These are phyloP conservation scores for Lathronympha strigana DNA, from an alignment of 2,888 invertebrate genomes.

Conservation along the genomic window DNA sequence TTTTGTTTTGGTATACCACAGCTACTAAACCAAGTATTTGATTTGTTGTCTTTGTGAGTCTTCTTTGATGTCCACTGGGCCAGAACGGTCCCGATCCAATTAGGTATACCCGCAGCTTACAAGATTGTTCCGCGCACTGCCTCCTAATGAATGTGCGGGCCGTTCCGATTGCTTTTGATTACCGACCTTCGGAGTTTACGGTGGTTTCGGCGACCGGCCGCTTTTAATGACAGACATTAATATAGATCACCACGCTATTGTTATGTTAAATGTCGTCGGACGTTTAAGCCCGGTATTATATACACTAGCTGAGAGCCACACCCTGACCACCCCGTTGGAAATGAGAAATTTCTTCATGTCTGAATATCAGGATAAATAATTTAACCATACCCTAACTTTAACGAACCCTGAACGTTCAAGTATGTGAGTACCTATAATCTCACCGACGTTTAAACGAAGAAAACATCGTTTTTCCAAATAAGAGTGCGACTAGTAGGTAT, in stretches of 20 bases:
- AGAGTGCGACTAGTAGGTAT: too few relatives aligned
- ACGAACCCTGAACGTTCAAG: too few relatives aligned
- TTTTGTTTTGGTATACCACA: too few relatives aligned
- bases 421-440: too few relatives aligned
- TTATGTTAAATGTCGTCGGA: constrained; percentile 13
- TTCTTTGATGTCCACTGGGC: constrained; percentile 29
- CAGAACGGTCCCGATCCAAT: constrained; percentile 15
- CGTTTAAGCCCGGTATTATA: not conserved
- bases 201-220: constrained; percentile 28
- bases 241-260: constrained; percentile 5
- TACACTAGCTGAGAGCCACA: not conserved
- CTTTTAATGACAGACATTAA: constrained; percentile 17
- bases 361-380: too few relatives aligned
- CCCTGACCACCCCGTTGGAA: not conserved
- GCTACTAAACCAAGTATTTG: not conserved
- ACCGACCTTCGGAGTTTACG: constrained; percentile 35
- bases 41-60: not conserved
- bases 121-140: constrained; percentile 33
- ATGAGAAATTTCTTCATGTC: too few relatives aligned
- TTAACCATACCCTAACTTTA: too few relatives aligned
- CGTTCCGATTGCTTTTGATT: constrained; percentile 38
- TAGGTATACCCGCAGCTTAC: constrained; percentile 24
- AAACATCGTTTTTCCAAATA: too few relatives aligned
- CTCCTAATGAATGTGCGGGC: constrained; percentile 33
- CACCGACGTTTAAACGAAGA: too few relatives aligned